Conservation (phyloP, 37 sponge, comb jelly and placozoan species). For the Cliona cf. orientalis region DNA sequence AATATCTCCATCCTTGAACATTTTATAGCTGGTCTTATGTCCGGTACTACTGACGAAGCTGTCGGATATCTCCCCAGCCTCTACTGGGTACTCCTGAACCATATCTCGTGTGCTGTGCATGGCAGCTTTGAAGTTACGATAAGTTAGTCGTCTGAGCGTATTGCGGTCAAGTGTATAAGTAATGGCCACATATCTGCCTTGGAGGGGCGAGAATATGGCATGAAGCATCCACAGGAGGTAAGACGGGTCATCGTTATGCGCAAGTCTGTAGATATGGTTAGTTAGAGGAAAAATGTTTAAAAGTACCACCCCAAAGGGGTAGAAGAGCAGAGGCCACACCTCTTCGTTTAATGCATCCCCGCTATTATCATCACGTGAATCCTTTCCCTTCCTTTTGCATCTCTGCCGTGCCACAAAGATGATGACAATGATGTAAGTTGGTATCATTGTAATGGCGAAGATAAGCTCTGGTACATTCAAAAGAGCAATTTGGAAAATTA, state of each 20-base stretch:
- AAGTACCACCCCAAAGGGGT: constrained; percentile 54
- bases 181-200: constrained; percentile 41
- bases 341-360: constrained; percentile 32
- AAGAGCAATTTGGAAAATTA: constrained; percentile 22
- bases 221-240: constrained; percentile 52
- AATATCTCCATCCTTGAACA: background rate
- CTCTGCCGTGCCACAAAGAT: background rate
- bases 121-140: constrained; percentile 13
- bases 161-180: constrained; percentile 58
- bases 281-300: constrained; percentile 46
- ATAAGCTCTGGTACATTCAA: constrained; percentile 53
- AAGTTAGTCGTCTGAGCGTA: constrained; percentile 27
- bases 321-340: constrained; percentile 40
- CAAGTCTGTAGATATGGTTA: constrained; percentile 35
- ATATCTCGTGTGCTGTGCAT: background rate
- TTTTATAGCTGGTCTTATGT: too few relatives aligned
- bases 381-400: background rate
- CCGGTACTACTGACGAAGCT: constrained; percentile 14
- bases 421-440: constrained; percentile 16
- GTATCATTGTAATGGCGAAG: constrained; percentile 12
- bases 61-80: too few relatives aligned
- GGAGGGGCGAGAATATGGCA: constrained; percentile 42
- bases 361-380: background rate
- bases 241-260: background rate
- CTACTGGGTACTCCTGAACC: constrained; percentile 20